Conservation (phyloP, 2,113 vertebrate genomes). For the Gambusia affinis region DNA sequence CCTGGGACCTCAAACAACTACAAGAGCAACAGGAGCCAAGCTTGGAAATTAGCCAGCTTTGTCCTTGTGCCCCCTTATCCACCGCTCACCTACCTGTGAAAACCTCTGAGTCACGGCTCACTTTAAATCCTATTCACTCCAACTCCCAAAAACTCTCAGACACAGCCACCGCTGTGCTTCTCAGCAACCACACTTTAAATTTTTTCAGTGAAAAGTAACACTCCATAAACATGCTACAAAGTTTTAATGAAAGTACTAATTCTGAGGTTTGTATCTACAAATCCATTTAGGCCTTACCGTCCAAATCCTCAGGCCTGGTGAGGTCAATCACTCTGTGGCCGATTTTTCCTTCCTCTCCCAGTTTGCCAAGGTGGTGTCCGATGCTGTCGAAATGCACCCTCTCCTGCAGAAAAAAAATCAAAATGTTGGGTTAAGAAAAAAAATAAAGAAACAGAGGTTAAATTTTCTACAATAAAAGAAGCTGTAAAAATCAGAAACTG, state of each 20-base stretch:
- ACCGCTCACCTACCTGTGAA: conserved; percentile 79
- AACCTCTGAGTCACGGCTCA: conserved; percentile 57
- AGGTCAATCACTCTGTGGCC: conserved; percentile 97
- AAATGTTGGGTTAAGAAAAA: conserved; percentile 44
- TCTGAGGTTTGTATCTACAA: background rate
- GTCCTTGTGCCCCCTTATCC: conserved; percentile 71
- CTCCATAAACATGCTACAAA: no score
- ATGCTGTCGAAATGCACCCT: conserved; percentile 93
- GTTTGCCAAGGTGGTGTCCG: conserved; percentile 90
- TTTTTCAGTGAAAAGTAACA: no score
- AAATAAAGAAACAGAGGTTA: conserved; percentile 44
- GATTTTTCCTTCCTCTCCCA: conserved; percentile 92
- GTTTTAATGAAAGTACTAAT: background rate
- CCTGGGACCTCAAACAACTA: conserved; percentile 77
- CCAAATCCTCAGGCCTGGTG: conserved; percentile 96
- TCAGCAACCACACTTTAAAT: conserved; percentile 3
- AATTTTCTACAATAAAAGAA: conserved; percentile 35
- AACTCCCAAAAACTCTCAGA: conserved; percentile 27
- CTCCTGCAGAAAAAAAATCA: conserved; percentile 81
- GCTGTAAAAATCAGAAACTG: conserved; percentile 41
- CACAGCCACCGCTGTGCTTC: conserved; percentile 23
- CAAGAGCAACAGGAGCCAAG: conserved; percentile 69
- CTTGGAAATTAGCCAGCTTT: conserved; percentile 76
- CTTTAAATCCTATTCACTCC: conserved; percentile 52
- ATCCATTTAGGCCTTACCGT: conserved; percentile 83